These are phyloP conservation scores for Antedon mediterranea DNA, from an alignment of 53 echinoderm and acorn worm genomes.

Conservation along the genomic window DNA sequence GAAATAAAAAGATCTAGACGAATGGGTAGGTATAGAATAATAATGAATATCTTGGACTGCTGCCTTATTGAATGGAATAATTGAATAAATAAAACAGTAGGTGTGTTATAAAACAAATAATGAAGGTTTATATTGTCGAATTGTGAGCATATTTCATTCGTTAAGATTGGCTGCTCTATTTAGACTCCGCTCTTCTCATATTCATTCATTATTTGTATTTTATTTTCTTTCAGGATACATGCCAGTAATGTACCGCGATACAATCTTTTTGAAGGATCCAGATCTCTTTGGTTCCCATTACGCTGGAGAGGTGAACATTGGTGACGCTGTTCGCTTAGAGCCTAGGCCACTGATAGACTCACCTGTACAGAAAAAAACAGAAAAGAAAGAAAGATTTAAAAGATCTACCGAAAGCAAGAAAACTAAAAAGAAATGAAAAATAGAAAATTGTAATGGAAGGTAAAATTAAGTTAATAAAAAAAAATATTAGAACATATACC, in stretches of 20 bases:
- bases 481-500: too few relatives aligned
- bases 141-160: too few relatives aligned
- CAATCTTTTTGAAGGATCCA: constrained; percentile 64
- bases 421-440: not conserved
- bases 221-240: constrained; percentile 47
- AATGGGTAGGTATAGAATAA: constrained; percentile 37
- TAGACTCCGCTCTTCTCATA: too few relatives aligned
- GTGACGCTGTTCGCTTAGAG: constrained; percentile 12
- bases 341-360: not conserved
- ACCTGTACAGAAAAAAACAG: not conserved
- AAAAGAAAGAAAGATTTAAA: not conserved
- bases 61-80: too few relatives aligned
- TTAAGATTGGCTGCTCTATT: too few relatives aligned
- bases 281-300: constrained; percentile 60
- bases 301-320: constrained; percentile 44
- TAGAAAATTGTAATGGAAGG: too few relatives aligned
- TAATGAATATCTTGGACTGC: too few relatives aligned
- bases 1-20: constrained; percentile 42
- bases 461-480: too few relatives aligned
- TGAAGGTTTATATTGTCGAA: too few relatives aligned
- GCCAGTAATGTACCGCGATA: constrained; percentile 80
- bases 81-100: too few relatives aligned
- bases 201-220: not conserved
- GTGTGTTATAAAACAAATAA: too few relatives aligned
- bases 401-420: not conserved